A percentile compares a stretch with the other conserved stretches of the same genome.
Conservation (phyloP, 1,140 invertebrate genomes). For the Teleopsis dalmanni region DNA sequence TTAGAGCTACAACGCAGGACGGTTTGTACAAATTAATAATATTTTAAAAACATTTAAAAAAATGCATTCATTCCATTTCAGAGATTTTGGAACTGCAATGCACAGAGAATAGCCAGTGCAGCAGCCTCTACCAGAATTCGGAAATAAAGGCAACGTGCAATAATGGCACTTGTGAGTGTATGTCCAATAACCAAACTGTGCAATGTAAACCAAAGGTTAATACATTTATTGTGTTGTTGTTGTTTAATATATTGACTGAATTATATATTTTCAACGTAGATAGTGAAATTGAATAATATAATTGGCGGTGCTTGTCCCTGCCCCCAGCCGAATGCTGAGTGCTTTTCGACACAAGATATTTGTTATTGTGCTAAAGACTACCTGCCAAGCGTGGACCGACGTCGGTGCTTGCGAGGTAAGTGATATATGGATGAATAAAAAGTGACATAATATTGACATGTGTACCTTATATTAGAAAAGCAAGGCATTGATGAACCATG, state of each 20-base stretch:
- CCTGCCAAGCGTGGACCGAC: constrained; percentile 24
- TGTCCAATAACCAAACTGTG: not conserved
- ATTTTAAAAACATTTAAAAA: no score
- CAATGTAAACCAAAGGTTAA: not conserved
- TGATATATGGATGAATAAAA: not conserved
- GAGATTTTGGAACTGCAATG: no score
- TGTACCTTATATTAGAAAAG: not conserved
- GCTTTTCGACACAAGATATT: constrained; percentile 15
- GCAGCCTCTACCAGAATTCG: no score
- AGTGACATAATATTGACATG: not conserved
- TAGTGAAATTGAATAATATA: constrained; percentile 20
- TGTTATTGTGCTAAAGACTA: constrained; percentile 21
- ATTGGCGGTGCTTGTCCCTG: constrained; percentile 34
- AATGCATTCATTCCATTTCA: no score
- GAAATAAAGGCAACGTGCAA: no score
- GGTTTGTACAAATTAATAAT: no score
- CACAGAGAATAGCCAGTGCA: no score
- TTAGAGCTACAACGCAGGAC: no score
- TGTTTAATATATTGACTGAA: not conserved
- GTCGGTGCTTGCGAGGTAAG: constrained; percentile 22
- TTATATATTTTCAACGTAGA: not conserved
- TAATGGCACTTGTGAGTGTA: not conserved
- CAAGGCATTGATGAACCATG: constrained; percentile 17
- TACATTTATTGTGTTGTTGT: not conserved
- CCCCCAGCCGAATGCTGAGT: constrained; percentile 16